Conservation (phyloP, 23 tunicate genomes). For the Clavelina lepadiformis region DNA sequence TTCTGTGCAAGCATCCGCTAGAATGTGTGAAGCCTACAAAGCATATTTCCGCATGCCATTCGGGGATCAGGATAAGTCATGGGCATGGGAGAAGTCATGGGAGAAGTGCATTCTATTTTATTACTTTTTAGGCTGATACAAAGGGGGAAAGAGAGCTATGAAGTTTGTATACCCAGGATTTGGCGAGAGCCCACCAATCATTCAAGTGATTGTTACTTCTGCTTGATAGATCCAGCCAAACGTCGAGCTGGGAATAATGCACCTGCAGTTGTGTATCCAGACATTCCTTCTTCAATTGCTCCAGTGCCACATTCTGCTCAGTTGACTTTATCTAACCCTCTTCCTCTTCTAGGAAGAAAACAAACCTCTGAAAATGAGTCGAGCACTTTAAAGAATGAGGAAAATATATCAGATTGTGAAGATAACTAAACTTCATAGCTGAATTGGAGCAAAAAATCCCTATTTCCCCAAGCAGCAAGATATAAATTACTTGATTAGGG, state of each 20-base stretch:
- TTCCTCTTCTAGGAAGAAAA: background rate
- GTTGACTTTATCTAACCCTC: slow-evolving; percentile 9
- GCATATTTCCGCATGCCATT: slow-evolving; percentile 7
- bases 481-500: slow-evolving; percentile 23
- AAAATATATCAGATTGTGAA: slow-evolving; percentile 3
- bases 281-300: slow-evolving; percentile 21
- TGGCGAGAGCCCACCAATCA: slow-evolving; percentile 16
- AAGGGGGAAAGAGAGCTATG: slow-evolving; percentile 3
- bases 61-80: background rate
- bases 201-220: slow-evolving; percentile 19
- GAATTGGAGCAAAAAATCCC: too few species aligned
- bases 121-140: slow-evolving; percentile 8
- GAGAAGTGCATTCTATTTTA: slow-evolving; percentile 8
- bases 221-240: slow-evolving; percentile 22
- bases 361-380: slow-evolving; percentile 6
- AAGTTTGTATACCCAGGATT: slow-evolving; percentile 5
- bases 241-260: slow-evolving; percentile 23
- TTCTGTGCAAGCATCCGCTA: background rate
- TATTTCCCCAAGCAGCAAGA: slow-evolving; percentile 26
- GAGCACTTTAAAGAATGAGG: slow-evolving; percentile 5
- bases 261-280: slow-evolving; percentile 9
- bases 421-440: too few species aligned
- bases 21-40: slow-evolving; percentile 11
- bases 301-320: slow-evolving; percentile 24
- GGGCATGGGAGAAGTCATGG: background rate